These are phyloP conservation scores for Brachyptera putata DNA, from an alignment of 2,888 invertebrate genomes.

Conservation along the genomic window DNA sequence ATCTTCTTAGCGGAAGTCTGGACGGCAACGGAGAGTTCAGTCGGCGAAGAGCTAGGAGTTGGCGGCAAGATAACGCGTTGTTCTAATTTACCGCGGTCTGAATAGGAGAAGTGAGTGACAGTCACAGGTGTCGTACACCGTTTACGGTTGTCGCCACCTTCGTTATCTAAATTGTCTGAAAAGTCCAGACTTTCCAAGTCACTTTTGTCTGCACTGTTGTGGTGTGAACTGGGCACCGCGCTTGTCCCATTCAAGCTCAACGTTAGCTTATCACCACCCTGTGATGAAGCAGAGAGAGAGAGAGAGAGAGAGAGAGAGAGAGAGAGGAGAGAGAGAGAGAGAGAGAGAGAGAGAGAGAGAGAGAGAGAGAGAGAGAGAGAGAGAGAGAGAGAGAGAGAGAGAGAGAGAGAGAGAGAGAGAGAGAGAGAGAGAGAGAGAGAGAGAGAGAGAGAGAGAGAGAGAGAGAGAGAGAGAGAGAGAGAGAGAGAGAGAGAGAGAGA, in stretches of 20 bases:
- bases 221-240: slow-evolving; percentile 33
- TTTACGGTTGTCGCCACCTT: slow-evolving; percentile 29
- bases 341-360: too few species aligned
- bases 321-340: slow-evolving; percentile 35
- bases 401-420: slow-evolving; percentile 31
- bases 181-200: not conserved
- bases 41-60: not conserved
- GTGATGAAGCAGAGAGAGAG: slow-evolving; percentile 37
- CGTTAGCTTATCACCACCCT: slow-evolving; percentile 69
- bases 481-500: slow-evolving; percentile 21
- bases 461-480: slow-evolving; percentile 27
- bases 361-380: slow-evolving; percentile 32
- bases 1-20: not conserved
- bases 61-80: slow-evolving; percentile 37
- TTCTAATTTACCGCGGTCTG: slow-evolving; percentile 51
- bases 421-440: slow-evolving; percentile 30
- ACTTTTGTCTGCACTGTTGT: slow-evolving; percentile 23
- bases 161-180: slow-evolving; percentile 13
- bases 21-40: not conserved
- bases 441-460: slow-evolving; percentile 36
- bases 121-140: slow-evolving; percentile 54
- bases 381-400: slow-evolving; percentile 29
- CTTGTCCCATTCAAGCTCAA: slow-evolving; percentile 56
- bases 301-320: too few species aligned
- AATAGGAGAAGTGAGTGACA: slow-evolving; percentile 56